Base-by-base conservation (phyloP, 2,797 vertebrate genomes). In the Chaenodraco wilsoni region DNA sequence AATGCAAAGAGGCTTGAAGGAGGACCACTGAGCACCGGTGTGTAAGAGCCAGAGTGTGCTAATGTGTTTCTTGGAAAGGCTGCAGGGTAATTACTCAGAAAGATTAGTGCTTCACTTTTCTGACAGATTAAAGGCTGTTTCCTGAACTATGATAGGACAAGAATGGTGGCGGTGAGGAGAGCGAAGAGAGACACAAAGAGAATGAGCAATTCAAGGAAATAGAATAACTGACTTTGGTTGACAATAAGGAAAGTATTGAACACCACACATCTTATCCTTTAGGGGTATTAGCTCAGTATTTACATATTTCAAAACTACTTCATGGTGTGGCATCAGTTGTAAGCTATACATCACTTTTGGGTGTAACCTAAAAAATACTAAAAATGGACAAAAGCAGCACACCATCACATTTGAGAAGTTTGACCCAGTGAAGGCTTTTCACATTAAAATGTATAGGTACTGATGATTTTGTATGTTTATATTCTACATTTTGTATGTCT, bases 71-170 rank as follows among this genome's bases (percentile, higher is more conserved):
- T 12, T 31, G 16, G 61, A 14, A 37, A 58, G 58, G 69, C 37
- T 55, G 78, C 55, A 15, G 57, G 19, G 63, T 81, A 76, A 65
- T 85, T 71, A 79, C 75, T 80, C 74, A 44, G 67, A 69, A 37
- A 72, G 81, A 83, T 85, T 69, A 82, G 73, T 3, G 64, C 66
- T 73, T 71, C 62, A 17, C 44, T 69, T 84, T 78, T 69, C 33
- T 55, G 72, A 68, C 69, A 78, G 68, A 83, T 76, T 82, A 75
- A 84, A 79, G 19, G 55, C 61, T 2, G 65, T 48, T 84, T 81
- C 69, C 74, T 58, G 60, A 69, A 73, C 70, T 70, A 56, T 72
- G 83, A 51, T 46, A 44, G 63, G 66, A 73, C 27, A 37, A 48
- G 74, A 75, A 56, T 9, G 16, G 49, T 21, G 4, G 74, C 5